Percentiles rank a stretch among this genome's conserved stretches.
phyloP scores from a whole-genome alignment of 2,888 invertebrate genomes.

The Colletes collaris region DNA sequence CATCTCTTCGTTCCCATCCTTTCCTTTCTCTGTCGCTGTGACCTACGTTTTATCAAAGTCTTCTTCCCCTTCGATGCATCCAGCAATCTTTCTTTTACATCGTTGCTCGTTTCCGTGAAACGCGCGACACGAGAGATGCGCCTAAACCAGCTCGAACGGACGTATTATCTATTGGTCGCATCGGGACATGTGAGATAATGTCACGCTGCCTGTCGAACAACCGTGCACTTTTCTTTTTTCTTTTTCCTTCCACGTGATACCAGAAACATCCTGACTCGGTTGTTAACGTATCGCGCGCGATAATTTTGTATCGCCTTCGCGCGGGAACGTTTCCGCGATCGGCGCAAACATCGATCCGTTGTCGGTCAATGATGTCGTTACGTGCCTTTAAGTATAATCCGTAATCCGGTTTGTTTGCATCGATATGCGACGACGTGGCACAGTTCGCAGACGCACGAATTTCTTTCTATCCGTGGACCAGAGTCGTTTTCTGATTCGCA shows the following conservation, averaged over 20 bases:
- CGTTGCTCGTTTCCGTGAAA: background rate
- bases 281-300: constrained; percentile 1
- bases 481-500: no score
- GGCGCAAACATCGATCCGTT: constrained; percentile 32
- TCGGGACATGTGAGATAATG: constrained; percentile 19
- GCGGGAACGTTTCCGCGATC: constrained; percentile 16
- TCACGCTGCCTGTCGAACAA: constrained; percentile 4
- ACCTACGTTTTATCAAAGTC: background rate
- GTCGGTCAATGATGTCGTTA: constrained; percentile 19
- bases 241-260: background rate
- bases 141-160: constrained; percentile 34
- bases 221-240: background rate
- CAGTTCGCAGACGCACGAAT: background rate
- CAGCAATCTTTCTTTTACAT: constrained; percentile 6
- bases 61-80: background rate
- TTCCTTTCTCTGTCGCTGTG: constrained; percentile 12
- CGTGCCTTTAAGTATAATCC: constrained; percentile 32
- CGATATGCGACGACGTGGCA: background rate
- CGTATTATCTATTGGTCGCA: constrained; percentile 7
- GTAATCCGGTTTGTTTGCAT: constrained; percentile 31
- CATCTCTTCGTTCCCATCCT: constrained; percentile 42
- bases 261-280: background rate
- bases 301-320: constrained; percentile 21
- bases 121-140: background rate
- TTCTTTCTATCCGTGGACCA: no score